Percentiles rank a stretch among this genome's conserved stretches.
Conservation (phyloP, 1,140 invertebrate genomes). For the Drusus annulatus region DNA sequence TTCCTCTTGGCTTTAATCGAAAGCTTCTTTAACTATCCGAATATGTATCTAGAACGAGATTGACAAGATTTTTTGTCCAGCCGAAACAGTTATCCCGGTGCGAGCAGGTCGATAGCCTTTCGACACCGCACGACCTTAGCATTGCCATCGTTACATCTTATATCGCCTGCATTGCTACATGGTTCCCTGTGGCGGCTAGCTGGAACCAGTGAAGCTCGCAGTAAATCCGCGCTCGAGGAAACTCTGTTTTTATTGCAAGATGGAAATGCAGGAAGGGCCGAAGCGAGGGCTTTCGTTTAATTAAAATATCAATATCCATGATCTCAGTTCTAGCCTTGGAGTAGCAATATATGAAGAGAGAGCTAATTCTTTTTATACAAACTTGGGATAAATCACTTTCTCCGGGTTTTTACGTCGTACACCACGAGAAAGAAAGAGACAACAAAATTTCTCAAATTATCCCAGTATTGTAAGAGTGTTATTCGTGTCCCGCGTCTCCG, state of each 20-base stretch:
- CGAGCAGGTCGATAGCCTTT: constrained; percentile 50
- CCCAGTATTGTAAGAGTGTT: no score
- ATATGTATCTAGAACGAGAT: constrained; percentile 55
- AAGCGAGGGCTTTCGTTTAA: neutral
- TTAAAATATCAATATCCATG: no score
- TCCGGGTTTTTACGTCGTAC: no score
- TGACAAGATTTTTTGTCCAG: constrained; percentile 57
- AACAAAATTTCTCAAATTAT: no score
- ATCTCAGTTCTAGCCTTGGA: no score
- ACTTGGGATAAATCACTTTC: no score
- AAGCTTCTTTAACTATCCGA: constrained; percentile 28
- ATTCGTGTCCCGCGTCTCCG: no score
- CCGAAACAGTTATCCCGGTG: constrained; percentile 55
- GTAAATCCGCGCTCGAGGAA: constrained; percentile 31
- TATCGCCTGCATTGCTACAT: no score
- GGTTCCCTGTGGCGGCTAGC: no score
- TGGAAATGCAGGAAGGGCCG: neutral
- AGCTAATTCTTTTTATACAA: no score
- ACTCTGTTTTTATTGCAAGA: neutral
- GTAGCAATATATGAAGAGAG: no score
- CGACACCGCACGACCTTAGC: neutral
- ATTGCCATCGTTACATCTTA: neutral
- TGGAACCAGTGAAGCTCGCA: neutral
- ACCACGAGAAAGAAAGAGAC: no score
- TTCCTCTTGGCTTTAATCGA: constrained; percentile 25